Evolutionary conservation across 2,888 invertebrate genomes (phyloP), one percentile per base, ranked within the genome.

Genomic region (Gastrophysa polygoni): DNA sequence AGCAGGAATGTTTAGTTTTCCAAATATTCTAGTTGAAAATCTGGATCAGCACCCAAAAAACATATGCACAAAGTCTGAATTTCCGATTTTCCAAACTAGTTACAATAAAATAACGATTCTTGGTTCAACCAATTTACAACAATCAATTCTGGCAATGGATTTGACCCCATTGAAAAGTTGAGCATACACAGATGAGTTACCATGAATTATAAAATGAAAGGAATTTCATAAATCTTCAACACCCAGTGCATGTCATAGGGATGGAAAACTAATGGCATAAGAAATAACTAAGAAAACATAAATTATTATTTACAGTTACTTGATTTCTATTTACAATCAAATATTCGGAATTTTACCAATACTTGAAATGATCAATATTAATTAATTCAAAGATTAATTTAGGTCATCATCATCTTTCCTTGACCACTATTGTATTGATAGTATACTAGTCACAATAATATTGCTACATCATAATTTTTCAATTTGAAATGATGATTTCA

Each of bases 1-100:
- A 76, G 78, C 79, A 75, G 81, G 81, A 81, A 81, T 82, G 82
- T 81, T 79, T 74, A 70, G 74, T 77, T 75, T 59, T 57, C 51
- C 38, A 59, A 63, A 18, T 47, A 24, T 59, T 59, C 24, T 58
- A 63, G 51, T 44, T 46, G 48, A 59, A 59, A 63, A 63, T 56
- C 47, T 38, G 43, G 44, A 55, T 32, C 44, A 56, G 49, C 49
- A 55, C 59, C 32, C 44, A 18, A 47, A 28, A 46, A n/a, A 54
- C 46, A 16, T 57, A 21, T 54, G 24, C 49, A 57, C 50, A 58
- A 38, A 38, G 2, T 38, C 38, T 1, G 14, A 38, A 38, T 29
- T 28, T 20, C 54, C 6, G 21, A 54, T 43, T 54, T 54, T 54
- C 29, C 43, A 24, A 16, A 43, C 43, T 20, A 38, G 17, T 54